Evolutionary conservation across 2,797 vertebrate genomes (phyloP).

Genomic region (Fringilla coelebs): DNA sequence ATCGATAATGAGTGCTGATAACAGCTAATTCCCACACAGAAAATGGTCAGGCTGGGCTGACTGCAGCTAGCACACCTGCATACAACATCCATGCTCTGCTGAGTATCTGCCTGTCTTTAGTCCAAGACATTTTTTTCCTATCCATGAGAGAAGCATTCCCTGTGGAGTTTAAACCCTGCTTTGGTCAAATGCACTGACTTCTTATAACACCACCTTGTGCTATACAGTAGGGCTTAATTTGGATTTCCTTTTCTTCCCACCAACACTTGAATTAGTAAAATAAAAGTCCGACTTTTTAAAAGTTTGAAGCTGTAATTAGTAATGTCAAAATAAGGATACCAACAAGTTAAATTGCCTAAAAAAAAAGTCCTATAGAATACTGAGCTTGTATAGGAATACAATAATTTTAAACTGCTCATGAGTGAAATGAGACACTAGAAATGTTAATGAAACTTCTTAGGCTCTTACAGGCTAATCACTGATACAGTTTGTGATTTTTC

Average conservation of each 20-base stretch:
- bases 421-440: slow-evolving; percentile 69
- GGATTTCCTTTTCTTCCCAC: background rate
- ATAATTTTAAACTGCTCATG: slow-evolving; percentile 64
- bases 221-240: background rate
- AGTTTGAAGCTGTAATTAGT: slow-evolving; percentile 52
- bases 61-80: background rate
- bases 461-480: slow-evolving; percentile 11
- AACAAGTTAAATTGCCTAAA: slow-evolving; percentile 40
- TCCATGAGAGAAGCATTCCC: background rate
- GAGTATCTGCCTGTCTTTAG: background rate
- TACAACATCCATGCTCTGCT: background rate
- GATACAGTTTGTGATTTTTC: slow-evolving; percentile 50
- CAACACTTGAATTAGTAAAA: slow-evolving; percentile 15
- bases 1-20: background rate
- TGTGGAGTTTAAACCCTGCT: background rate
- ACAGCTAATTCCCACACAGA: background rate
- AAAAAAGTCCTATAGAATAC: slow-evolving; percentile 32
- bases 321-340: slow-evolving; percentile 51
- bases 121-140: background rate
- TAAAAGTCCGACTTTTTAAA: background rate
- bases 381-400: slow-evolving; percentile 27
- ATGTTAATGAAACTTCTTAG: slow-evolving; percentile 47
- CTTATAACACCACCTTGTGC: background rate
- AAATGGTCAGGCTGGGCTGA: background rate
- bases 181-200: background rate